These are phyloP conservation scores for Odontomachus brunneus DNA, from an alignment of 1,140 invertebrate species.

Conservation along the genomic window DNA sequence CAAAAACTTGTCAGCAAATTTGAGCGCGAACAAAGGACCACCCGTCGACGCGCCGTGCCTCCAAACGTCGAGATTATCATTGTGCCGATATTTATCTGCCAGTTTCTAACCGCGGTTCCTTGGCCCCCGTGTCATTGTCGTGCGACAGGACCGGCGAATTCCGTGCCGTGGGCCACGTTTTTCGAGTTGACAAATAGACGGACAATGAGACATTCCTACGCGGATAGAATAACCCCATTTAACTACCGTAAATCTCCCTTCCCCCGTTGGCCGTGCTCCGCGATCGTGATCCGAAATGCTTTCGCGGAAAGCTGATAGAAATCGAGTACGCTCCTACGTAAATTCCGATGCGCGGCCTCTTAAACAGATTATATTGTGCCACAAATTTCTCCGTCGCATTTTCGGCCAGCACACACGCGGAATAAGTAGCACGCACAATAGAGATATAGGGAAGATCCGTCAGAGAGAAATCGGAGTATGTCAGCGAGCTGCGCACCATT, in stretches of 20 bases:
- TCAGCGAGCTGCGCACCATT: background rate
- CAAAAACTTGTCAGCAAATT: constrained; percentile 72
- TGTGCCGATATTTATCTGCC: constrained; percentile 81
- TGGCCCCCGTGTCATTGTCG: constrained; percentile 52
- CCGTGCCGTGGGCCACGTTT: constrained; percentile 63
- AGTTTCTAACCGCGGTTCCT: constrained; percentile 67
- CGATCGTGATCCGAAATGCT: constrained; percentile 24
- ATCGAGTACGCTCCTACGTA: constrained; percentile 26
- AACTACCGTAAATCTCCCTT: constrained; percentile 62
- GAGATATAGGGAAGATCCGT: background rate
- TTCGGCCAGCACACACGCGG: background rate
- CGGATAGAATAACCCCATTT: constrained; percentile 72
- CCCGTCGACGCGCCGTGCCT: constrained; percentile 46
- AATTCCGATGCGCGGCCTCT: constrained; percentile 28
- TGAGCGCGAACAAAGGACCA: constrained; percentile 69
- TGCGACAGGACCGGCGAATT: constrained; percentile 66
- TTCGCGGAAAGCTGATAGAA: constrained; percentile 50
- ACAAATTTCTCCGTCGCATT: constrained; percentile 35
- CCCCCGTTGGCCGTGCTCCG: background rate
- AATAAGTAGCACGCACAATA: constrained; percentile 35
- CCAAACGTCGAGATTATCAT: constrained; percentile 79
- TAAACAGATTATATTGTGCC: constrained; percentile 51
- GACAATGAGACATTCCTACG: constrained; percentile 71
- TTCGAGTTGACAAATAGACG: constrained; percentile 76
- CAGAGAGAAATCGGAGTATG: background rate